A percentile compares a stretch with the other conserved stretches of the same genome.
phyloP scores from a whole-genome alignment of 2,113 vertebrate species.

The Menura novaehollandiae region DNA sequence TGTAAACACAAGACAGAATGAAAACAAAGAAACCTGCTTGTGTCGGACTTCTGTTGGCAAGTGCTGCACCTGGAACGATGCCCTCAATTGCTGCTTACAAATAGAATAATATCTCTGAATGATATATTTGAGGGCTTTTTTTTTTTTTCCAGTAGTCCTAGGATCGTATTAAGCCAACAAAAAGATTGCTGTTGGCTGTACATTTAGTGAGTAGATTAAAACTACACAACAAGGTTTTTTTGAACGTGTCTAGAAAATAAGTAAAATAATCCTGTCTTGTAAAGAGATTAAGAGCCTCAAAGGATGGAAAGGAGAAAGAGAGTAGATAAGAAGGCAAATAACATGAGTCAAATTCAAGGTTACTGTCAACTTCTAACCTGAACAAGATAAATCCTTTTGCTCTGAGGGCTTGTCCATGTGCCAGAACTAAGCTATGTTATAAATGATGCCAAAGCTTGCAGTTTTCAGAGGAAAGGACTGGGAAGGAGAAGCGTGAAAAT shows the following conservation, averaged over 20 bases:
- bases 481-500: neutral
- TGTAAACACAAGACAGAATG: neutral
- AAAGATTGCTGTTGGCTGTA: neutral
- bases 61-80: neutral
- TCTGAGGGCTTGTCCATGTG: neutral
- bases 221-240: neutral
- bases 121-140: fast-evolving
- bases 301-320: neutral
- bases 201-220: neutral
- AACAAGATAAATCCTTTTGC: neutral
- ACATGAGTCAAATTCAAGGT: neutral
- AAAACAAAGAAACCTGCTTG: neutral
- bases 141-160: neutral
- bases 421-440: neutral
- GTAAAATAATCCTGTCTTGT: neutral
- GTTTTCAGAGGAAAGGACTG: neutral
- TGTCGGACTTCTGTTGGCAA: neutral
- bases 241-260: neutral
- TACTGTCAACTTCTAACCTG: neutral
- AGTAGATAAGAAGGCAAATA: neutral
- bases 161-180: neutral
- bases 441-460: neutral
- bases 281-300: neutral
- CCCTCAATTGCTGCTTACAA: neutral
- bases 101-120: neutral